Evolutionary conservation across 2,888 invertebrate genomes (phyloP).

Genomic region (Phengaris arion): DNA sequence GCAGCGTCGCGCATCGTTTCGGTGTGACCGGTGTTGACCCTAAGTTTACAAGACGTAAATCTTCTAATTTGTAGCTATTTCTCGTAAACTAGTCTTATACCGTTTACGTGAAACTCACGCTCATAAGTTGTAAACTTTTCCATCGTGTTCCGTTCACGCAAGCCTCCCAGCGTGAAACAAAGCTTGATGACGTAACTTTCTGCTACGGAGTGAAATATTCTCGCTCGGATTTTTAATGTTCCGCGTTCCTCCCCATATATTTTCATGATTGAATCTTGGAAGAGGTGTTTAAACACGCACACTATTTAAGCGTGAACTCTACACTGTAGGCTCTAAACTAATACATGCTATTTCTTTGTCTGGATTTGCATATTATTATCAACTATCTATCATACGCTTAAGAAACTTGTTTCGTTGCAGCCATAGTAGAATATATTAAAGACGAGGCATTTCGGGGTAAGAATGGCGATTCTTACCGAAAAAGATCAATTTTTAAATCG

Average conservation of each 20-base stretch:
- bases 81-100: neutral
- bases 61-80: neutral
- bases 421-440: no score
- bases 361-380: no score
- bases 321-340: no score
- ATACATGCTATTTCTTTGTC: no score
- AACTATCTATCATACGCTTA: no score
- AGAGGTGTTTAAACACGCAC: neutral
- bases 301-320: no score
- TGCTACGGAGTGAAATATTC: neutral
- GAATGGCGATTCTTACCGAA: no score
- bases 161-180: neutral
- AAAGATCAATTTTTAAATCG: no score
- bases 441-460: no score
- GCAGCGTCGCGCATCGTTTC: neutral
- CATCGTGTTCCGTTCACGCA: conserved; percentile 6
- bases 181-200: conserved; percentile 2
- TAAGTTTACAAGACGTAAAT: neutral
- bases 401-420: no score
- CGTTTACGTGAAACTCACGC: neutral
- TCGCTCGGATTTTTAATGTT: neutral
- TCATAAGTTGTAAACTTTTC: neutral
- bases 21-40: neutral
- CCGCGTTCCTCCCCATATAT: neutral
- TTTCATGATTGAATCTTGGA: neutral